Evolutionary conservation across 2,888 invertebrate genomes (phyloP).

Genomic region (Copidosoma aretas): DNA sequence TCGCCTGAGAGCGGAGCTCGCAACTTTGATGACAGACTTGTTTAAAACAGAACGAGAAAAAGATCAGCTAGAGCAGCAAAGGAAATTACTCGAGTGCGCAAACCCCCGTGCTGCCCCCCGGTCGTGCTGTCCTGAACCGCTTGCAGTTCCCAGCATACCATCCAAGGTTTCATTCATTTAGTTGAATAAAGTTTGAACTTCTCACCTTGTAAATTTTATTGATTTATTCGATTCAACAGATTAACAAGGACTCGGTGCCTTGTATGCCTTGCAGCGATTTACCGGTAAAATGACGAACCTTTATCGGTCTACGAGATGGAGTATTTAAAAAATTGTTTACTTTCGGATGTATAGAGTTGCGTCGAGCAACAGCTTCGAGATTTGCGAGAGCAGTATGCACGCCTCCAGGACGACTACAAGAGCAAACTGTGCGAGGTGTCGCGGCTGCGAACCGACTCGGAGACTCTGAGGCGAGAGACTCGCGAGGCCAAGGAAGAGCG

Average conservation of each 20-base stretch:
- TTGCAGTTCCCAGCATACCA: background rate
- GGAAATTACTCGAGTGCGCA: slow-evolving; percentile 57
- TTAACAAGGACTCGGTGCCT: background rate
- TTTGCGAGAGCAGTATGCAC: slow-evolving; percentile 66
- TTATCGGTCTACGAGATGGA: background rate
- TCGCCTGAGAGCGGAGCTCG: too few species aligned
- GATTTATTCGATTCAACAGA: background rate
- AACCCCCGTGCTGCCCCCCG: slow-evolving; percentile 52
- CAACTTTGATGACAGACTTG: slow-evolving; percentile 65
- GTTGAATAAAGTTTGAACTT: background rate
- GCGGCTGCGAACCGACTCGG: slow-evolving; percentile 64
- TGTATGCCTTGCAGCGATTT: slow-evolving; percentile 7
- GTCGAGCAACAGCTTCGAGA: slow-evolving; percentile 66
- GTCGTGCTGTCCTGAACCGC: background rate
- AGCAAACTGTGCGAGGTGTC: slow-evolving; percentile 73
- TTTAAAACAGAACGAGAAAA: slow-evolving; percentile 64
- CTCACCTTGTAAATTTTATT: too few species aligned
- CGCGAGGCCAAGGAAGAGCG: slow-evolving; percentile 62
- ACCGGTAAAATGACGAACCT: background rate
- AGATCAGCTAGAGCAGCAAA: slow-evolving; percentile 64
- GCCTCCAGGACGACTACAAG: slow-evolving; percentile 73
- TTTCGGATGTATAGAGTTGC: slow-evolving; percentile 27
- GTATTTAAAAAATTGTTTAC: background rate
- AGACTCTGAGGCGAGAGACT: slow-evolving; percentile 62
- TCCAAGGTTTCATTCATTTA: slow-evolving; percentile 6